Evolutionary conservation across 2,113 vertebrate species (phyloP), one percentile per base, ranked within the genome.

Genomic region (Dasyprocta punctata): DNA sequence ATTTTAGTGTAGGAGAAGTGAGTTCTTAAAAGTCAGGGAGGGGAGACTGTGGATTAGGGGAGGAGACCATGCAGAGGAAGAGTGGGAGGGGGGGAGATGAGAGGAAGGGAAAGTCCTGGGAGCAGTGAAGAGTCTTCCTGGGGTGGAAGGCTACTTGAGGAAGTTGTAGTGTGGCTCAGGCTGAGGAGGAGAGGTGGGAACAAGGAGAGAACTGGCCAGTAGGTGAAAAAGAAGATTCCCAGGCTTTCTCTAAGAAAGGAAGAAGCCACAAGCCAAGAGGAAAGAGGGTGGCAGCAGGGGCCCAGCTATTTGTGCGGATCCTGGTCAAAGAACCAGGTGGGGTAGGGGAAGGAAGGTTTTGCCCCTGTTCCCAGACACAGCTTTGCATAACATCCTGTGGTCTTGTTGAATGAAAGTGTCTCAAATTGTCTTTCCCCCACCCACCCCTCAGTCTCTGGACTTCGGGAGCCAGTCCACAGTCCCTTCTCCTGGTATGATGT

Each of bases 241-340:
- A 56, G 61, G 17, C 58, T 86, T 88, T 63, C 12, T 1, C 36
- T 26, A 49, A 56, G 9, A 69, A n/a, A 49, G 0, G 0, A 89
- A 52, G n/a, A 1, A 0, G 56, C 19, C 11, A 47, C 61, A 0
- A 0, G 22, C 82, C 67, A 3, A 41, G 5, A 61, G 0, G n/a
- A 26, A 67, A 86, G 20, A 65, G 49, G 67, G 41, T 36, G 24
- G 20, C 33, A 33, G 86, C 63, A 96, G 86, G 85, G 60, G 49
- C 86, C 44, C 61, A 65, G 71, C 41, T 88, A 0, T 78, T 1
- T 26, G 78, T 38, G 0, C 1, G 93, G 75, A 92, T 41, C 90
- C 58, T 61, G 9, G 30, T 44, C 58, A 47, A 54, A 26, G 58
- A 33, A 13, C 33, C 52, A 26, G 75, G 36, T 54, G 36, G 5